Base-by-base conservation (phyloP, 2,797 vertebrate species). In the Glossophaga mutica region DNA sequence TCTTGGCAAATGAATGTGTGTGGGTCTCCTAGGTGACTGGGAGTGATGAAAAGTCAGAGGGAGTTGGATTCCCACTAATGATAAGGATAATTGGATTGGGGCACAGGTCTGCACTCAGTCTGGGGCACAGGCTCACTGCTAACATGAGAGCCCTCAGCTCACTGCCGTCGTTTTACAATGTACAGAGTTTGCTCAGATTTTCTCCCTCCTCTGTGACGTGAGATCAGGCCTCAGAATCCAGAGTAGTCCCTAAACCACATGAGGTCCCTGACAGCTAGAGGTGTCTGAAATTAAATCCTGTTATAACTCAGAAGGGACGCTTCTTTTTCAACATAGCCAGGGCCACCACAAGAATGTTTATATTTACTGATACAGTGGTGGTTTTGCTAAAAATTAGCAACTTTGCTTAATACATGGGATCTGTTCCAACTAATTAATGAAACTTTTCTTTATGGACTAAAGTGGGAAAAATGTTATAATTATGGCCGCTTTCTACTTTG, bases 1-100 rank as follows among this genome's bases (percentile, higher is more conserved):
- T 96, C 76, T 94, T 90, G 92, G 87, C 73, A 97, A 86, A 42
- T 94, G 57, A 90, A 96, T 26, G 62, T 65, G 29, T 77, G 26
- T 83, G 73, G 29, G 70, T 95, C 83, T 95, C 93, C 76, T 77
- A 70, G 68, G 86, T 71, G 93, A 94, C 2, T 21, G 50, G 57
- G 21, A 95, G 92, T 97, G 81, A 65, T 91, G 96, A 94, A 94
- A 96, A 95, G 44, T 77, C 67, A 59, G 44, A 94, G 0, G 9
- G 57, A 93, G 29, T 77, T 94, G 71, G 73, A 93, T 95, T 95
- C n/a, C 32, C 83, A 59, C 1, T 83, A 85, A 90, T 22, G 42
- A 94, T 97, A 93, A 96, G 34, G 19, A 89, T 85, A 78, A 52
- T 52, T 95, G 65, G n/a, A 22, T 29, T 85, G 74, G 32, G 67